phyloP scores from a whole-genome alignment of 2,888 invertebrate genomes.

The Phyto melanocephala region DNA sequence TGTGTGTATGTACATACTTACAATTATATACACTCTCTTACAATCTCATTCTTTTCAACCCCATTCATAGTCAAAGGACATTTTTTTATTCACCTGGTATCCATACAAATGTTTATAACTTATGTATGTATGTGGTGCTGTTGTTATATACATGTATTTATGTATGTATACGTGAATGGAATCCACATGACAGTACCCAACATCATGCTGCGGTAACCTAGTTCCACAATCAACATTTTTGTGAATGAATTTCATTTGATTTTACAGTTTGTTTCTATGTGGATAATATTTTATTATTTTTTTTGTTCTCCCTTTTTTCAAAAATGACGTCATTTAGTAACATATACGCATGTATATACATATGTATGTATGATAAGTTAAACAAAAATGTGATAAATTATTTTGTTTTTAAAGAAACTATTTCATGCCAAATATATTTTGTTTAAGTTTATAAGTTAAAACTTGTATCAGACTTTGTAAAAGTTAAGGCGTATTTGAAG shows the following conservation, averaged over 20 bases:
- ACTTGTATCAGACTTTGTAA: too few species aligned
- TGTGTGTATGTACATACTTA: too few species aligned
- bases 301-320: neutral
- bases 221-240: slow-evolving; percentile 56
- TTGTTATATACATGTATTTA: neutral
- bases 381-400: too few species aligned
- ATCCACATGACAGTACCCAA: slow-evolving; percentile 2
- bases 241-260: slow-evolving; percentile 47
- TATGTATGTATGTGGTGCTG: neutral
- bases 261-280: slow-evolving; percentile 42
- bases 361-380: too few species aligned
- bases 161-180: slow-evolving; percentile 28
- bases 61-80: slow-evolving; percentile 14
- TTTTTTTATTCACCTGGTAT: slow-evolving; percentile 4
- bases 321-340: slow-evolving; percentile 39
- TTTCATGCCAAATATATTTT: too few species aligned
- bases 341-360: neutral
- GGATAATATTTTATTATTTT: neutral
- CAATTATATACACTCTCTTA: neutral
- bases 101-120: neutral
- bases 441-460: too few species aligned
- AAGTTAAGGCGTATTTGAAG: too few species aligned
- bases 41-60: neutral
- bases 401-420: too few species aligned
- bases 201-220: slow-evolving; percentile 37